Conservation (phyloP, 2,888 invertebrate species). For the Acheta domesticus region DNA sequence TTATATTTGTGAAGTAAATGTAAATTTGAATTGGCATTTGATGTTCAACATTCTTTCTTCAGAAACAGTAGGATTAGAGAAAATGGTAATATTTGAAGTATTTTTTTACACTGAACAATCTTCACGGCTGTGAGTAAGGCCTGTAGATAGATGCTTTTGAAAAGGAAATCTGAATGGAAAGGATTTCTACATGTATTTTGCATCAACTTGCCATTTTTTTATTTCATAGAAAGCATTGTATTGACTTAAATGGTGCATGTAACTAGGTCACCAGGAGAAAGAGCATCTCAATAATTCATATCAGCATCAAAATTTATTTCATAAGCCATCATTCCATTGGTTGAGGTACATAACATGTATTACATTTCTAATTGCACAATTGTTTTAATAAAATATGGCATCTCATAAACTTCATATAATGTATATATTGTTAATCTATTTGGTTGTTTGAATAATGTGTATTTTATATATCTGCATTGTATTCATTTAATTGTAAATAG, state of each 20-base stretch:
- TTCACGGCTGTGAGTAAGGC: conserved; percentile 7
- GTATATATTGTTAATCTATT: neutral
- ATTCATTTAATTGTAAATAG: neutral
- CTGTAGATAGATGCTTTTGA: neutral
- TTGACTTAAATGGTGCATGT: neutral
- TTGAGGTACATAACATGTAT: too few species aligned
- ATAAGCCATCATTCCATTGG: too few species aligned
- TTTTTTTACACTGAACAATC: conserved; percentile 7
- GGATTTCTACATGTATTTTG: neutral
- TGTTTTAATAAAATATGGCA: neutral
- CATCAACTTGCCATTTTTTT: neutral
- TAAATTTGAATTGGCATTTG: neutral
- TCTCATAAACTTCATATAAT: neutral
- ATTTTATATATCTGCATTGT: neutral
- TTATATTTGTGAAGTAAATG: too few species aligned
- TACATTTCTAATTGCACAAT: neutral
- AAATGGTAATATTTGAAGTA: neutral
- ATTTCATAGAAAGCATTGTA: neutral
- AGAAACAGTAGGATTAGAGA: neutral
- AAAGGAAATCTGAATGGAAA: neutral
- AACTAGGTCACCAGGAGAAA: too few species aligned
- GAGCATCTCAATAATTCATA: too few species aligned
- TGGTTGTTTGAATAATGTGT: neutral
- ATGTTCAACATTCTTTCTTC: neutral
- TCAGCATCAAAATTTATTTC: too few species aligned